These are phyloP conservation scores for Taurulus bubalis DNA, from an alignment of 2,113 vertebrate genomes.

Conservation along the genomic window DNA sequence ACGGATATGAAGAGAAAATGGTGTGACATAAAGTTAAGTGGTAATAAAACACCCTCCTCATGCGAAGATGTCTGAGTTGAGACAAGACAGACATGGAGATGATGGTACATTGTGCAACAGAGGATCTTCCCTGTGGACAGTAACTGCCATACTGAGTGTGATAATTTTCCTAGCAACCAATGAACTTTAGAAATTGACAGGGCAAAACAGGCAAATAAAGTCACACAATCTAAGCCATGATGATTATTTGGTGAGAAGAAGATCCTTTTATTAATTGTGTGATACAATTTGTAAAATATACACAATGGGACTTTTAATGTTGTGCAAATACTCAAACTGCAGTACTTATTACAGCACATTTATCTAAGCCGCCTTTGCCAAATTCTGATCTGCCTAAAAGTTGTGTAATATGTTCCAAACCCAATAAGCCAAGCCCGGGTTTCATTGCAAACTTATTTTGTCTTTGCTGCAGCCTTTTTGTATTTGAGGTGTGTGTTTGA, in stretches of 20 bases:
- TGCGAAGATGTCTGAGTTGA: not conserved
- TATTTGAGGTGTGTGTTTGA: slow-evolving; percentile 34
- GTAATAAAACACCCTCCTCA: not conserved
- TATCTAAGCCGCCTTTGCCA: slow-evolving; percentile 19
- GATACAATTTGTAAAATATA: not conserved
- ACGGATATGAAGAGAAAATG: not conserved
- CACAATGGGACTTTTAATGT: not conserved
- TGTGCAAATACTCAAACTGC: slow-evolving; percentile 3
- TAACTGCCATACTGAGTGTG: not conserved
- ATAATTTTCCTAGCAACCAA: not conserved
- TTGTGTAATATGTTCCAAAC: slow-evolving; percentile 1
- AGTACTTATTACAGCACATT: not conserved
- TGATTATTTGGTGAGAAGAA: not conserved
- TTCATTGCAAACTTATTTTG: not conserved
- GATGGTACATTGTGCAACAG: not conserved
- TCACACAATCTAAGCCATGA: not conserved
- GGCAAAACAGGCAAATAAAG: not conserved
- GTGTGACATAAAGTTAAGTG: not conserved
- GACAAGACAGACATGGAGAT: not conserved
- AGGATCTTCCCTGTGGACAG: not conserved
- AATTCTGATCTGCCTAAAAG: not conserved
- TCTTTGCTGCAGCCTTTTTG: slow-evolving; percentile 24
- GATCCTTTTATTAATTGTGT: not conserved
- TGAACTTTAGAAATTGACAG: not conserved
- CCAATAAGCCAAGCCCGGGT: not conserved